Percentiles rank a stretch among this genome's conserved stretches.
Conservation (phyloP, 2,888 invertebrate genomes). For the Macrophya annulata region DNA sequence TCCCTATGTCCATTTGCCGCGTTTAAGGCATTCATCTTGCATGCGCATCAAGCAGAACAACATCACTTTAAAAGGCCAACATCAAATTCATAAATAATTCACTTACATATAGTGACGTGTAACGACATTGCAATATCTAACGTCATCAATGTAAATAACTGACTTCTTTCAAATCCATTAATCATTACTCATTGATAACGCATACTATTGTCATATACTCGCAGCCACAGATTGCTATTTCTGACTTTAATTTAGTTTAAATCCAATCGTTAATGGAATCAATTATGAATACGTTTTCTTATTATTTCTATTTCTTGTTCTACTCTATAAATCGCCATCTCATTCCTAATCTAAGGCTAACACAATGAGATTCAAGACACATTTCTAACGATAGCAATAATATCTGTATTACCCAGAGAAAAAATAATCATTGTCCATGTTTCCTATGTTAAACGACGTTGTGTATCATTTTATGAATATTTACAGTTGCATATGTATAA, state of each 20-base stretch:
- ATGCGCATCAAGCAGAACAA: constrained; percentile 78
- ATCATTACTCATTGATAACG: constrained; percentile 3
- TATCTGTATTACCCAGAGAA: background rate
- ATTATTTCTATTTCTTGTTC: background rate
- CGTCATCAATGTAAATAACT: constrained; percentile 20
- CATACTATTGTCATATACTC: background rate
- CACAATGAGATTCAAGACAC: background rate
- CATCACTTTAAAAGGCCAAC: constrained; percentile 78
- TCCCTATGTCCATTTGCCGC: constrained; percentile 77
- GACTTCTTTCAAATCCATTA: background rate
- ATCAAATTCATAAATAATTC: constrained; percentile 26
- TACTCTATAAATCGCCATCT: background rate
- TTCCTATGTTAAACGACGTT: background rate
- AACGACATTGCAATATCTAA: background rate
- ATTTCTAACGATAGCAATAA: background rate
- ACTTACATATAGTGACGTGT: background rate
- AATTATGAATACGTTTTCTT: background rate
- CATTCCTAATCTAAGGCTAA: background rate
- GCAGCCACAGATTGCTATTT: background rate
- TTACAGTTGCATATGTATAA: background rate
- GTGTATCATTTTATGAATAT: background rate
- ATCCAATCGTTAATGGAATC: background rate
- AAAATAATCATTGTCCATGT: constrained; percentile 10
- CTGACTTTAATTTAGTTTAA: background rate
- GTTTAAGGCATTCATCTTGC: constrained; percentile 78